These are phyloP conservation scores for Monarcha castaneiventris DNA, from an alignment of 2,113 vertebrate species.

Conservation along the genomic window DNA sequence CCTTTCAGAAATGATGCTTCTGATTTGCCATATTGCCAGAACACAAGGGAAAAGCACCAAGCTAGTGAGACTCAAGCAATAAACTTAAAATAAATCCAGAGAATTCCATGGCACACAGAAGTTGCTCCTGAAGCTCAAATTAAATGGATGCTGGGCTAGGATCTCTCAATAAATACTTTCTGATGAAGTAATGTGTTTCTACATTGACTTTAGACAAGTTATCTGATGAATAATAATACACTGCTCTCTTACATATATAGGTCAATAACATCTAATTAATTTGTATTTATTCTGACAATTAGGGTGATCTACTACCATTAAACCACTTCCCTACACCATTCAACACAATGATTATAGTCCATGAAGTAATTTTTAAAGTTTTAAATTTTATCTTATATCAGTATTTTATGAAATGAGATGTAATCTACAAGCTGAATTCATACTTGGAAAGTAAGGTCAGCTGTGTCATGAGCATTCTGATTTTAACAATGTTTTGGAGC, in stretches of 20 bases:
- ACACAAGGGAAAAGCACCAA: background rate
- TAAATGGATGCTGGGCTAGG: background rate
- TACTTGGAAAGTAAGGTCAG: background rate
- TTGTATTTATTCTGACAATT: background rate
- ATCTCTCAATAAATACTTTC: background rate
- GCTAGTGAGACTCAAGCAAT: background rate
- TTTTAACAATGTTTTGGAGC: background rate
- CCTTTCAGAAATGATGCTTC: background rate
- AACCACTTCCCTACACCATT: background rate
- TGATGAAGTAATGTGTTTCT: background rate
- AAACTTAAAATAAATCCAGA: background rate
- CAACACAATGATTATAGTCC: background rate
- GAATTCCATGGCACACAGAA: background rate
- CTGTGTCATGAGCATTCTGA: background rate
- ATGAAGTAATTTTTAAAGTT: background rate
- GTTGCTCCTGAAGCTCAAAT: background rate
- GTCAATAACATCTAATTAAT: background rate
- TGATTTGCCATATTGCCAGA: background rate
- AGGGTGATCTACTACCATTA: background rate
- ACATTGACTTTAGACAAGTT: background rate
- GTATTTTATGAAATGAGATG: background rate
- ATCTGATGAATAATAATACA: background rate
- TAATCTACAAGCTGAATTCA: background rate
- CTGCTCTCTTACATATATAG: background rate
- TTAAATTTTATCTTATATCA: background rate